Evolutionary conservation across 92 coral and sea anemone genomes (phyloP).

Genomic region (Ricordea florida): DNA sequence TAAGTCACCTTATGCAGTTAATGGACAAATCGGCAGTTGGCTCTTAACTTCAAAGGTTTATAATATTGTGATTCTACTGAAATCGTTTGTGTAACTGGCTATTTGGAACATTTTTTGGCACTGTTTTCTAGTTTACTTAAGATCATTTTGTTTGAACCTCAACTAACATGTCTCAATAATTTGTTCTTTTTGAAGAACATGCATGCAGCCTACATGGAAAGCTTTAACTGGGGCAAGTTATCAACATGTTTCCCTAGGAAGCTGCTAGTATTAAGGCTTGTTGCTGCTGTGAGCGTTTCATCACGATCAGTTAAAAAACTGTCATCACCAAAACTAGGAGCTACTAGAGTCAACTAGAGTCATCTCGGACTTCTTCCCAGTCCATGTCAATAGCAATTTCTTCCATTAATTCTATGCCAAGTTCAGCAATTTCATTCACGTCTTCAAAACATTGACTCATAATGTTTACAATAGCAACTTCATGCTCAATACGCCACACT

Average conservation of each 20-base stretch:
- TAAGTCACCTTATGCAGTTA: too few relatives aligned
- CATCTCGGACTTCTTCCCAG: constrained; percentile 49
- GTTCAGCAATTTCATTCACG: constrained; percentile 11
- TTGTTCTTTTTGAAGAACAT: too few relatives aligned
- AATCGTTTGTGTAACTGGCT: too few relatives aligned
- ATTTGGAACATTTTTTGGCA: too few relatives aligned
- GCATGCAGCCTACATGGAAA: too few relatives aligned
- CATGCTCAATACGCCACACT: constrained; percentile 52
- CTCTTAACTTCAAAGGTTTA: too few relatives aligned
- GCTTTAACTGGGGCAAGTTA: neutral
- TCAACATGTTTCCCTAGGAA: neutral
- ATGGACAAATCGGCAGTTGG: too few relatives aligned
- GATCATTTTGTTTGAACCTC: too few relatives aligned
- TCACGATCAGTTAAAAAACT: neutral
- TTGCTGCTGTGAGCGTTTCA: neutral
- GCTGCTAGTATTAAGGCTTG: constrained; percentile 18
- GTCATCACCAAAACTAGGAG: neutral
- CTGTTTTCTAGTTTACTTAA: too few relatives aligned
- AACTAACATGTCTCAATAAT: too few relatives aligned
- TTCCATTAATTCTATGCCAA: constrained; percentile 13
- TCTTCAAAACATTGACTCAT: constrained; percentile 45
- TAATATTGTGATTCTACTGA: too few relatives aligned
- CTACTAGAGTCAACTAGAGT: too few relatives aligned
- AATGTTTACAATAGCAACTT: constrained; percentile 27
- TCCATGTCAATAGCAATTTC: constrained; percentile 29